A percentile compares a stretch with the other conserved stretches of the same genome.
phyloP scores from a whole-genome alignment of 1,140 invertebrate genomes.

The Drosophila sturtevanti region DNA sequence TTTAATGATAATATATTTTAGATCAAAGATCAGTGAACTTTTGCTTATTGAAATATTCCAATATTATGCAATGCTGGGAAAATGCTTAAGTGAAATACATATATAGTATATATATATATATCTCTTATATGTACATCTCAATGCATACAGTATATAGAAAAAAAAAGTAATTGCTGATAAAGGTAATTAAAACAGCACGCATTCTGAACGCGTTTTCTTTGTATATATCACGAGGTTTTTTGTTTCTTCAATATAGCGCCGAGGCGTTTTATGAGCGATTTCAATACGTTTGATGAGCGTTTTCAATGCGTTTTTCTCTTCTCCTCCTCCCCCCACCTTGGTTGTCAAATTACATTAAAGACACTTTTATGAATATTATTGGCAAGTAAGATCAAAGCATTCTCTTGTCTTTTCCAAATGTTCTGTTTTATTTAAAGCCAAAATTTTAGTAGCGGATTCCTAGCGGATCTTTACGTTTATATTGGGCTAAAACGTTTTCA shows the following conservation, averaged over 20 bases:
- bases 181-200: constrained; percentile 49
- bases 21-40: constrained; percentile 3
- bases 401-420: not conserved
- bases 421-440: not conserved
- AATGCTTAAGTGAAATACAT: not conserved
- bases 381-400: not conserved
- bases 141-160: not conserved
- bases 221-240: too few species aligned
- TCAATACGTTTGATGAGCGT: constrained; percentile 9
- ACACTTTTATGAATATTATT: not conserved
- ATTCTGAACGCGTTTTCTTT: constrained; percentile 15
- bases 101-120: not conserved
- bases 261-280: constrained; percentile 15
- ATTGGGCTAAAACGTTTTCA: too few species aligned
- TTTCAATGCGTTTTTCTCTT: constrained; percentile 8
- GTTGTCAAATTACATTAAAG: not conserved
- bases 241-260: too few species aligned
- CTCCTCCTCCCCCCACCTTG: not conserved
- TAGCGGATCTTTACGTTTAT: too few species aligned
- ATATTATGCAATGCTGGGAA: constrained; percentile 1
- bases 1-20: not conserved
- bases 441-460: too few species aligned
- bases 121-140: not conserved
- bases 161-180: not conserved
- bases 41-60: not conserved